Base-by-base conservation (phyloP, 2,113 vertebrate species). In the Heterochromis multidens region DNA sequence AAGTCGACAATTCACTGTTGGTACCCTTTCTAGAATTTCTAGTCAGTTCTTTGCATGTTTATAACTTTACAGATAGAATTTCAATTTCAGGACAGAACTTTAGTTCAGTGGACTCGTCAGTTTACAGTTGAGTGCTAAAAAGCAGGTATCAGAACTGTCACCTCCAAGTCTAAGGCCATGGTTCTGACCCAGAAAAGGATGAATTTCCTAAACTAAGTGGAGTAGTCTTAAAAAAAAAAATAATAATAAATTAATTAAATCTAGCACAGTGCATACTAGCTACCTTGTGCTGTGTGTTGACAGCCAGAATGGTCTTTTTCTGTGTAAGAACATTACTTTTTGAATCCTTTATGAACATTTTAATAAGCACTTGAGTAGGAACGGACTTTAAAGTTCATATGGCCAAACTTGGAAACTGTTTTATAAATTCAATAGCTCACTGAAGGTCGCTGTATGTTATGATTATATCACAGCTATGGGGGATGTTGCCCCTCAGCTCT, bases 391-490 rank as follows among this genome's bases (percentile, higher is more conserved):
- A n/a, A n/a, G n/a, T n/a, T n/a, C 65, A 49, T 29, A 49, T 72
- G 65, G 23, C 5, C 16, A 7, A 29, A 72, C 1, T 17, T 21
- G 29, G 2, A 72, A 52, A 31, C 1, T 2, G 25, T 72, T 29
- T 52, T 46, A 0, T 19, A 72, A 21, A 52, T 31, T 11, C 67
- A 52, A 7, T 52, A 52, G 43, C 25, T 72, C 25, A 13, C 67
- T 2, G 25, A 17, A 52, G 43, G 43, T 72, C 25, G 6, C 43
- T 74, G 67, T 74, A 74, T 74, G 67, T 74, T 74, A 8, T 31
- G 67, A 52, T 74, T 74, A 52, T 13, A 74, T 74, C 67, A 74
- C 43, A 74, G 43, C 67, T 74, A 13, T 74, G 67, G 67, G 43
- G 67, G 49, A 31, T 31, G 67, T 52, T 52, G 67, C 67, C 67